These are phyloP conservation scores for Thalassaphorura encarpata DNA, from an alignment of 1,140 invertebrate species.

Conservation along the genomic window DNA sequence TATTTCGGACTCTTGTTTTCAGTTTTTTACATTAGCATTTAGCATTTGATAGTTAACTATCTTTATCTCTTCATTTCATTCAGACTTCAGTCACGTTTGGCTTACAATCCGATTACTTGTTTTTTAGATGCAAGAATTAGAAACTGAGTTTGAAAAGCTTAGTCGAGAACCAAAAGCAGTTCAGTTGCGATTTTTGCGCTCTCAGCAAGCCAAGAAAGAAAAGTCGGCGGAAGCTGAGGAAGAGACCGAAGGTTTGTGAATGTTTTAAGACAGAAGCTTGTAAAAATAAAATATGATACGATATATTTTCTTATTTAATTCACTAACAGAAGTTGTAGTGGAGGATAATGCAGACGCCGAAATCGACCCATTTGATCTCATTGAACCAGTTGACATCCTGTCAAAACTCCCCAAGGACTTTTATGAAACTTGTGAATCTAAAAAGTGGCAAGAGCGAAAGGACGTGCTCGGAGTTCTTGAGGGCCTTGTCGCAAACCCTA, in stretches of 20 bases:
- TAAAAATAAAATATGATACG: neutral
- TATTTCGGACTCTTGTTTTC: too few species aligned
- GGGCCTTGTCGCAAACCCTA: constrained; percentile 64
- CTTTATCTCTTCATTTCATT: too few species aligned
- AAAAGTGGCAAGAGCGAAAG: constrained; percentile 96
- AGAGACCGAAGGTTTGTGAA: constrained; percentile 3
- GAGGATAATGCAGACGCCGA: constrained; percentile 53
- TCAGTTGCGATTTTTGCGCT: constrained; percentile 70
- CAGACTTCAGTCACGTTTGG: too few species aligned
- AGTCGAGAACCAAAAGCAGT: constrained; percentile 56
- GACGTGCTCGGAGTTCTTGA: constrained; percentile 76
- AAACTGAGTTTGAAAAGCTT: constrained; percentile 74
- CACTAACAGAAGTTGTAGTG: constrained; percentile 42
- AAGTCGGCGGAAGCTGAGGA: constrained; percentile 47
- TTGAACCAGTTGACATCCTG: constrained; percentile 86
- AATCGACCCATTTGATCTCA: constrained; percentile 80
- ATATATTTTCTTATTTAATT: neutral
- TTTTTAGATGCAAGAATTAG: constrained; percentile 65
- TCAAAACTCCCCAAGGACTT: constrained; percentile 91
- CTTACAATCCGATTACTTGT: neutral
- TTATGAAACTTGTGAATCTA: constrained; percentile 87
- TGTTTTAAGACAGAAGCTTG: neutral
- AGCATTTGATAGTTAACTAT: too few species aligned
- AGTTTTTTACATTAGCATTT: too few species aligned
- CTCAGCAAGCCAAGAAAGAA: constrained; percentile 72